Evolutionary conservation across 2,888 invertebrate species (phyloP), one percentile per base, ranked within the genome.

Genomic region (Phengaris alcon): DNA sequence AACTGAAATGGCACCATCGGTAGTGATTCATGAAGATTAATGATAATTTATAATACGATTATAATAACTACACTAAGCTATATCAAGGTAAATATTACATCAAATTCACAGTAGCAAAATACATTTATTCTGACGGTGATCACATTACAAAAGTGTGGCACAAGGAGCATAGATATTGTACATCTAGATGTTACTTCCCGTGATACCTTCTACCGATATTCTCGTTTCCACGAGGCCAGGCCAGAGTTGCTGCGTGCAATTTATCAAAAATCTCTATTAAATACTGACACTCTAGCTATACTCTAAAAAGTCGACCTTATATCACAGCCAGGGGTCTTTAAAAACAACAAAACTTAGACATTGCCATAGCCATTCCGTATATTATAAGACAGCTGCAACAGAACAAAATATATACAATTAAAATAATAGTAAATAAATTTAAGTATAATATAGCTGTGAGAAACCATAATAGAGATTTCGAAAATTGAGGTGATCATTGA

Each of bases 171-270:
- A 76, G 73, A 77, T 77, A 77, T 74, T 74, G 78, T 78, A 79
- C 76, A 44, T 85, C 86, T 88, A 94, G 81, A 95, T 94, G 86
- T 94, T 94, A 90, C 94, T 94, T 80, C 95, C 95, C 80, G 94
- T 94, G 87, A 94, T 94, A 90, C 94, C 94, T 90, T 95, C 94
- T 84, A 95, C 94, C 82, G 94, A 94, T 90, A 95, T 94, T 87
- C 94, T 90, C 81, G 95, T 94, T 87, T 94, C 94, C 88, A 95
- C 94, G 84, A 94, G 90, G 91, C 94, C 94, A 81, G 93, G 91
- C 94, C 94, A 93, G 82, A 93, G 82, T 90, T 91, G 93, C 93
- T 93, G 93, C 93, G 88, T 93, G 93, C 88, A 93, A 92, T 91
- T 86, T 88, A 90, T 89, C 88, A 89, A 86, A 85, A 79, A 78